phyloP scores from a whole-genome alignment of 2,113 vertebrate species.

The Zosterops pallidus region DNA sequence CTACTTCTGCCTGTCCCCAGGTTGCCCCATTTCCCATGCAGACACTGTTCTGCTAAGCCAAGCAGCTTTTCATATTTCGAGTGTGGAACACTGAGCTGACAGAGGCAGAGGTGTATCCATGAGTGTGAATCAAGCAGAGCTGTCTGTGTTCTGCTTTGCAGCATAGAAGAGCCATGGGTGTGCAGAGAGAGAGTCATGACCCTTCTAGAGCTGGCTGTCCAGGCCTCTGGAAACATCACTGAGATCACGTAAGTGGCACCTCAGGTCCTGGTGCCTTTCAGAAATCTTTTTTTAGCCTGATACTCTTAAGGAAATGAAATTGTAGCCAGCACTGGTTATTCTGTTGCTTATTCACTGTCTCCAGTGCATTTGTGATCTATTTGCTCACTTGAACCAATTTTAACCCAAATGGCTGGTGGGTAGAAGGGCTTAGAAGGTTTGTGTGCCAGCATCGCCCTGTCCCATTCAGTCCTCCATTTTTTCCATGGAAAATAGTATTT shows the following conservation, averaged over 20 bases:
- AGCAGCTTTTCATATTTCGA: background rate
- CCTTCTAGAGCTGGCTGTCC: conserved; percentile 59
- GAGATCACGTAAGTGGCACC: conserved; percentile 69
- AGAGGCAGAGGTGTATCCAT: background rate
- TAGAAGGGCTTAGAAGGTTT: background rate
- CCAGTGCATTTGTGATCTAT: background rate
- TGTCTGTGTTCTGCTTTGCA: conserved; percentile 42
- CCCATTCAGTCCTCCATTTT: background rate
- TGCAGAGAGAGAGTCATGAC: background rate
- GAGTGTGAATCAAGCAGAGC: background rate
- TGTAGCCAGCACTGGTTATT: background rate
- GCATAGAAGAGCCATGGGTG: conserved; percentile 80
- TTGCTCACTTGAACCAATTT: background rate
- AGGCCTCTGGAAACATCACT: conserved; percentile 45
- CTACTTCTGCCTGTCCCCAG: background rate
- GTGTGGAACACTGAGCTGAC: background rate
- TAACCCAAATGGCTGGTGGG: background rate
- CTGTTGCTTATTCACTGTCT: background rate
- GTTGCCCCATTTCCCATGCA: background rate
- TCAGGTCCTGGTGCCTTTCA: background rate
- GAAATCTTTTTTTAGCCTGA: background rate
- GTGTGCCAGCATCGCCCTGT: background rate
- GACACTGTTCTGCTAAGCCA: background rate
- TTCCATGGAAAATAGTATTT: background rate
- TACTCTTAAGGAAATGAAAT: background rate